These are phyloP conservation scores for Spea multiplicata DNA, from an alignment of 2,113 vertebrate genomes.

Conservation along the genomic window DNA sequence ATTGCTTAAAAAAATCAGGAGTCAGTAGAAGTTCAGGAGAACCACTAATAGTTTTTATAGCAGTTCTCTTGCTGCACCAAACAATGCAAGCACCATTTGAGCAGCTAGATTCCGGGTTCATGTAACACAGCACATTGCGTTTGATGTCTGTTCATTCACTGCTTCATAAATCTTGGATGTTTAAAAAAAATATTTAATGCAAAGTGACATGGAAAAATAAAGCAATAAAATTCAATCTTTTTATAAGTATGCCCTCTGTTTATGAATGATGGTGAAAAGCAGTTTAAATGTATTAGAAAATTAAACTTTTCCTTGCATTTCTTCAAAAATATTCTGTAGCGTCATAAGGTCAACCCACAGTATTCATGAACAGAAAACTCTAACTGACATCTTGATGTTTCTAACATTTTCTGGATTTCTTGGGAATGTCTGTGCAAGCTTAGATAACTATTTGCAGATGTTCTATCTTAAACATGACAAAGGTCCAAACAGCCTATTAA, in stretches of 20 bases:
- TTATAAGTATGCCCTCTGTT: neutral
- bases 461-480: conserved; percentile 7
- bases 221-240: neutral
- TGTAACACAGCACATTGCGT: neutral
- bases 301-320: neutral
- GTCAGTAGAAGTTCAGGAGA: neutral
- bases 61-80: neutral
- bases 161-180: neutral
- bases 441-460: conserved; percentile 21
- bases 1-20: neutral
- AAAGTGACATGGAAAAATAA: neutral
- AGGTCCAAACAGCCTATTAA: conserved; percentile 36
- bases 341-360: conserved; percentile 8
- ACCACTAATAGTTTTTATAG: neutral
- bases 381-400: conserved; percentile 20
- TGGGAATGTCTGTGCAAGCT: neutral
- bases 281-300: neutral
- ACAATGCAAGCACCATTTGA: neutral
- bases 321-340: conserved; percentile 1
- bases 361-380: conserved; percentile 8
- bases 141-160: neutral
- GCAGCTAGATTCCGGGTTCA: neutral
- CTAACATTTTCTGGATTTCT: conserved; percentile 1
- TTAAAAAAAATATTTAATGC: neutral
- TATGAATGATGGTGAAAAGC: neutral